Conservation (phyloP, 2,113 vertebrate genomes). For the Phyllostomus hastatus region DNA sequence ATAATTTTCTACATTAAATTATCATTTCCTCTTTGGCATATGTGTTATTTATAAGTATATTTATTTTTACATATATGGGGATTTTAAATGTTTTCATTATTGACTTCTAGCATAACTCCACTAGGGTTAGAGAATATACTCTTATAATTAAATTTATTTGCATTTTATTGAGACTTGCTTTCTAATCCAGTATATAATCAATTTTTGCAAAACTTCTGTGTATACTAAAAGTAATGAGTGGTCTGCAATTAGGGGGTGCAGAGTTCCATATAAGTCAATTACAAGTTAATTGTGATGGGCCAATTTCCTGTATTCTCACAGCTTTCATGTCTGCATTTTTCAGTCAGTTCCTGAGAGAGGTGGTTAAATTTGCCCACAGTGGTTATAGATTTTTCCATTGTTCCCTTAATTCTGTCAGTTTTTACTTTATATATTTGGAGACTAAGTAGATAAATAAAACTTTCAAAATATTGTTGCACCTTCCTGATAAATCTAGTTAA, state of each 20-base stretch:
- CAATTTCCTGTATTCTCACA: not conserved
- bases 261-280: not conserved
- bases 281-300: not conserved
- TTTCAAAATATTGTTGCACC: not conserved
- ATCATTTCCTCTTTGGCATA: not conserved
- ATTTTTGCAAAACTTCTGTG: not conserved
- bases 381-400: not conserved
- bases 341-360: not conserved
- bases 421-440: conserved; percentile 10
- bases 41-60: not conserved
- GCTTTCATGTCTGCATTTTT: not conserved
- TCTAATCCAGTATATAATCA: not conserved
- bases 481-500: not conserved
- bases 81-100: not conserved
- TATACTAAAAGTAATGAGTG: not conserved
- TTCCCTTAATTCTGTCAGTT: not conserved
- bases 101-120: not conserved
- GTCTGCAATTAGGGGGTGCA: not conserved
- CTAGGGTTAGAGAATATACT: not conserved
- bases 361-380: not conserved
- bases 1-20: not conserved
- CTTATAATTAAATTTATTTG: not conserved
- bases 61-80: not conserved
- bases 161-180: not conserved
- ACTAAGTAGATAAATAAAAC: not conserved